phyloP scores from a whole-genome alignment of 1,140 invertebrate genomes.

The Vanessa atalanta region DNA sequence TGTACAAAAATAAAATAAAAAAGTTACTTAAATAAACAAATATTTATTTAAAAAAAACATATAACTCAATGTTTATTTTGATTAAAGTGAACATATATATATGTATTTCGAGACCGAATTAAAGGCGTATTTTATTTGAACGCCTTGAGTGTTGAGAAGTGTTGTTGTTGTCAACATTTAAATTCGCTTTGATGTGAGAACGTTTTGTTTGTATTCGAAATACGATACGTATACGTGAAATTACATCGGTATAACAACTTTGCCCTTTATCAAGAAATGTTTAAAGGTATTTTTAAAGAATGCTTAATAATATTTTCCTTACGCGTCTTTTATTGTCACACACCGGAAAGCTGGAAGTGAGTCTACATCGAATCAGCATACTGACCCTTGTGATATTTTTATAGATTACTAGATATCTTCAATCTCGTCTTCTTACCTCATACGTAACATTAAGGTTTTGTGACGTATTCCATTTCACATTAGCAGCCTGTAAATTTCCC shows the following conservation, averaged over 20 bases:
- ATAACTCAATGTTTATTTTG: neutral
- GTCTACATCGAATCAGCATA: too few relatives aligned
- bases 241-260: conserved; percentile 39
- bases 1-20: too few relatives aligned
- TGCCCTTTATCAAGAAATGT: conserved; percentile 35
- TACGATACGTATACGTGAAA: conserved; percentile 46
- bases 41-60: too few relatives aligned
- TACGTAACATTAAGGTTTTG: too few relatives aligned
- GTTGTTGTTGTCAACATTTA: conserved; percentile 62
- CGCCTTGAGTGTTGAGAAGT: conserved; percentile 51
- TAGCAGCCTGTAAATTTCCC: too few relatives aligned
- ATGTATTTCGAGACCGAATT: conserved; percentile 33
- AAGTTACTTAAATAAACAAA: too few relatives aligned
- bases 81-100: conserved; percentile 8
- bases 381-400: too few relatives aligned
- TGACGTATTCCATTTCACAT: too few relatives aligned
- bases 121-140: conserved; percentile 48
- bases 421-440: too few relatives aligned
- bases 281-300: conserved; percentile 24
- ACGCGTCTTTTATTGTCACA: neutral
- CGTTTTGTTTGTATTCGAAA: conserved; percentile 51
- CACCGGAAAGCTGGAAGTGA: neutral
- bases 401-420: too few relatives aligned
- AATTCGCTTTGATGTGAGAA: conserved; percentile 68
- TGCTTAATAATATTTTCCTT: neutral